Evolutionary conservation across 2,888 invertebrate species (phyloP).

Genomic region (Liopterus haemorrhoidalis): DNA sequence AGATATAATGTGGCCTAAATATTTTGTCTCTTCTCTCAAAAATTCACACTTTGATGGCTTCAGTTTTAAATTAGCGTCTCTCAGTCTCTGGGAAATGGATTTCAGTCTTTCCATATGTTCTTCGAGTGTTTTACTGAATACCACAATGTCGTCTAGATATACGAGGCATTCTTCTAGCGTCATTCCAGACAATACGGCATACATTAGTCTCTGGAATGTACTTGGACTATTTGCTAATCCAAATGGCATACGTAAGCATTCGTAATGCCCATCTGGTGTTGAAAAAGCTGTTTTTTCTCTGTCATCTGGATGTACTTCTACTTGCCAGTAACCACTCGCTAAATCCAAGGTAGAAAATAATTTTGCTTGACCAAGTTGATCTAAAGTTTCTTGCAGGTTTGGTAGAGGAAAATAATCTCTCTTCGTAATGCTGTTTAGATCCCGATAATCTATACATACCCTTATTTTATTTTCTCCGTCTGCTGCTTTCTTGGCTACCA

Average conservation of each 20-base stretch:
- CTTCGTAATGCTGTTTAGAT: constrained; percentile 34
- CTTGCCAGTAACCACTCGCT: constrained; percentile 27
- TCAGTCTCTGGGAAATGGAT: constrained; percentile 17
- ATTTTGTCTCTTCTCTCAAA: constrained; percentile 26
- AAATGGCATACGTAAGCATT: constrained; percentile 35
- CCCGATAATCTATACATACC: constrained; percentile 34
- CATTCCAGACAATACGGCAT: constrained; percentile 31
- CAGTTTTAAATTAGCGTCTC: constrained; percentile 24
- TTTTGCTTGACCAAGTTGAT: constrained; percentile 29
- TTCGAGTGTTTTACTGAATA: constrained; percentile 27
- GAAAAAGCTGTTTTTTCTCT: constrained; percentile 28
- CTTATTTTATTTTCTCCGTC: constrained; percentile 27
- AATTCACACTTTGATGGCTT: constrained; percentile 24
- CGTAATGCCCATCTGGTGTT: constrained; percentile 32
- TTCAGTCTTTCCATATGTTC: constrained; percentile 24
- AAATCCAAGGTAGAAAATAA: constrained; percentile 34
- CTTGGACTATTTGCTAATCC: constrained; percentile 33
- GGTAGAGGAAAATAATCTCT: constrained; percentile 37
- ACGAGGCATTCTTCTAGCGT: constrained; percentile 32
- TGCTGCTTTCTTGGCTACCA: constrained; percentile 38
- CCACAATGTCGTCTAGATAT: constrained; percentile 30
- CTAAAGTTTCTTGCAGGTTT: constrained; percentile 35
- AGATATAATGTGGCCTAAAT: constrained; percentile 27
- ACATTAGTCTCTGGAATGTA: constrained; percentile 36
- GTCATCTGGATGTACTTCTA: constrained; percentile 22